Evolutionary conservation across 2,797 vertebrate genomes (phyloP).

Genomic region (Philypnodon macrostomus): DNA sequence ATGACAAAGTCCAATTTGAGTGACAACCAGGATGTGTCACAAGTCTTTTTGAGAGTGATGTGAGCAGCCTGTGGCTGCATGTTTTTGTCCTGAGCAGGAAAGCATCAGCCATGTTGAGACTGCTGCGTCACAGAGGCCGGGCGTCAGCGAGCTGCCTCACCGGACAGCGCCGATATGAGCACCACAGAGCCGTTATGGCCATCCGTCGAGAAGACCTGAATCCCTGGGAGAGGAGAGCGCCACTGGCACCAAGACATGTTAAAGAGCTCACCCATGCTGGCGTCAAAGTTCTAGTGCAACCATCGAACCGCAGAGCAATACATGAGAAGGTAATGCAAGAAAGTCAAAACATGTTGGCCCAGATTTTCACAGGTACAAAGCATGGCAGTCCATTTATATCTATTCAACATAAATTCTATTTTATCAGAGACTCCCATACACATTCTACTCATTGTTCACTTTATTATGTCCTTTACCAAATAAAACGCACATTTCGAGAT

Average conservation of each 20-base stretch:
- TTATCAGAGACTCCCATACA: too few relatives aligned
- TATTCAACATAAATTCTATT: too few relatives aligned
- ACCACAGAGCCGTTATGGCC: constrained; percentile 81
- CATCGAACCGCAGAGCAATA: constrained; percentile 92
- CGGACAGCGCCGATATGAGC: constrained; percentile 58
- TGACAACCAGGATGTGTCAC: not conserved
- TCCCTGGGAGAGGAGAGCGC: constrained; percentile 93
- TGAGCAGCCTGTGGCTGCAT: not conserved
- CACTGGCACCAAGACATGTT: constrained; percentile 90
- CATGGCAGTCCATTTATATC: too few relatives aligned
- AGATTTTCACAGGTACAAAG: too few relatives aligned
- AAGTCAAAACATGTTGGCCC: too few relatives aligned
- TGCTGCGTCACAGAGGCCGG: constrained; percentile 59
- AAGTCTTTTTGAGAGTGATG: not conserved
- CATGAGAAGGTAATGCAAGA: constrained; percentile 86
- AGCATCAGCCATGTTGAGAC: constrained; percentile 79
- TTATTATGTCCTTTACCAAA: too few relatives aligned
- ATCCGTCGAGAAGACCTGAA: constrained; percentile 93
- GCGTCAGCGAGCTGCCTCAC: constrained; percentile 41
- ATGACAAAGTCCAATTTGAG: not conserved
- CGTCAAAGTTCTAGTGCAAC: constrained; percentile 92
- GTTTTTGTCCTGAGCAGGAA: constrained; percentile 45
- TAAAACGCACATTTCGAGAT: too few relatives aligned
- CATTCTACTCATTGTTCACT: too few relatives aligned
- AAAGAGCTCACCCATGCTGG: constrained; percentile 88